Conservation (phyloP, 2,113 vertebrate species). For the human (Homo sapiens) region DNA sequence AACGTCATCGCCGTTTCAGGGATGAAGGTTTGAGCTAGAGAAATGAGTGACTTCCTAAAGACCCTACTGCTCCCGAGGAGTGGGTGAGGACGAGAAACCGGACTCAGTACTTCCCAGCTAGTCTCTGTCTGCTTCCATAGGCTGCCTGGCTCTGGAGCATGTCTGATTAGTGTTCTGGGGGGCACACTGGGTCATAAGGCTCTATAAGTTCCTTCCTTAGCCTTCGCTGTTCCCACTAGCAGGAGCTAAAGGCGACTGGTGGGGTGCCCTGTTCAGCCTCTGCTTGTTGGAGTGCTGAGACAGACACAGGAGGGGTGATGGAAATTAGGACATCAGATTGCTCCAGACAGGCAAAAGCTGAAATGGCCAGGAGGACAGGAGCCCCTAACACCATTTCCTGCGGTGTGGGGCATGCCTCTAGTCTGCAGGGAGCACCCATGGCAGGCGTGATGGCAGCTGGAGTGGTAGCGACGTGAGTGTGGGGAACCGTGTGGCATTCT, state of each 20-base stretch:
- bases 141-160: background rate
- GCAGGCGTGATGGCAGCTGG: too few species aligned
- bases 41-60: background rate
- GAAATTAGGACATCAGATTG: too few species aligned
- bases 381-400: fast-evolving
- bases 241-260: background rate
- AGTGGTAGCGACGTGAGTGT: background rate
- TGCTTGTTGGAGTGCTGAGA: background rate
- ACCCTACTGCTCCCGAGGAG: fast-evolving
- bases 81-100: fast-evolving
- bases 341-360: too few species aligned
- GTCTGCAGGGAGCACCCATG: fast-evolving
- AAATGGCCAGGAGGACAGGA: background rate
- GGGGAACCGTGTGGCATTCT: fast-evolving
- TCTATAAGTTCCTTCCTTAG: background rate
- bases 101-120: too few species aligned
- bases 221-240: background rate
- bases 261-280: background rate
- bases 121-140: too few species aligned
- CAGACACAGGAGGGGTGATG: background rate
- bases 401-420: background rate
- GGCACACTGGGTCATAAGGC: background rate
- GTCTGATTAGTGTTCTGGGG: too few species aligned
- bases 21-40: too few species aligned
- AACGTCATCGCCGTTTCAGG: background rate